phyloP scores from a whole-genome alignment of 2,888 invertebrate species.

The Drosophila planitibia region DNA sequence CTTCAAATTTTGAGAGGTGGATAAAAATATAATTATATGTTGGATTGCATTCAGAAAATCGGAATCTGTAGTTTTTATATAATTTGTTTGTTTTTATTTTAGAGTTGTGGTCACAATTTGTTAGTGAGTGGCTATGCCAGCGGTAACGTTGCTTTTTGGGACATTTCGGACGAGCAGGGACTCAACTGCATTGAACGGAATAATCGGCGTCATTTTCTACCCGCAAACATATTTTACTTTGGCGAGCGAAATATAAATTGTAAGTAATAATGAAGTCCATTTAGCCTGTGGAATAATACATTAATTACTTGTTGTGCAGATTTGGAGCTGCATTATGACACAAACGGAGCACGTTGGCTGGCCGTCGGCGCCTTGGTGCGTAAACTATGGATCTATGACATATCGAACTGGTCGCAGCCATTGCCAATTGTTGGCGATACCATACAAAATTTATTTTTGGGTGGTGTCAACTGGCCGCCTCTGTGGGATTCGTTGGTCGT shows the following conservation, averaged over 20 bases:
- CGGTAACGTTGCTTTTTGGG: slow-evolving; percentile 88
- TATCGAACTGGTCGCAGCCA: slow-evolving; percentile 73
- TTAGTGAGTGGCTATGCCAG: slow-evolving; percentile 88
- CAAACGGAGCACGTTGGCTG: slow-evolving; percentile 82
- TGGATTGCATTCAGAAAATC: background rate
- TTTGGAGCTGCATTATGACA: slow-evolving; percentile 83
- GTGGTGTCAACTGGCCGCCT: slow-evolving; percentile 78
- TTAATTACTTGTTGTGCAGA: slow-evolving; percentile 48
- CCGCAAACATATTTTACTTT: slow-evolving; percentile 87
- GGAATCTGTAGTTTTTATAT: background rate
- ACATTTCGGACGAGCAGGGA: slow-evolving; percentile 85
- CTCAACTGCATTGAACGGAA: slow-evolving; percentile 75
- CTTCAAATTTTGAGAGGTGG: background rate
- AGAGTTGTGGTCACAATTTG: slow-evolving; percentile 84
- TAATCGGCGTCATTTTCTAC: slow-evolving; percentile 85
- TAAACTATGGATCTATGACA: slow-evolving; percentile 74
- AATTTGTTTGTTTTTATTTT: slow-evolving; percentile 17
- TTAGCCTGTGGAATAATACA: background rate
- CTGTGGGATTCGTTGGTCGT: slow-evolving; percentile 77
- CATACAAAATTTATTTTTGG: slow-evolving; percentile 58
- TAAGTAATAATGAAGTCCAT: slow-evolving; percentile 65
- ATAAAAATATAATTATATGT: background rate
- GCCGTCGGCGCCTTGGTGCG: slow-evolving; percentile 63
- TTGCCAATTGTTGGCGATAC: slow-evolving; percentile 57
- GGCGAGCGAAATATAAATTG: slow-evolving; percentile 87